These are phyloP conservation scores for Corvus hawaiiensis DNA, from an alignment of 2,113 vertebrate genomes.

Conservation along the genomic window DNA sequence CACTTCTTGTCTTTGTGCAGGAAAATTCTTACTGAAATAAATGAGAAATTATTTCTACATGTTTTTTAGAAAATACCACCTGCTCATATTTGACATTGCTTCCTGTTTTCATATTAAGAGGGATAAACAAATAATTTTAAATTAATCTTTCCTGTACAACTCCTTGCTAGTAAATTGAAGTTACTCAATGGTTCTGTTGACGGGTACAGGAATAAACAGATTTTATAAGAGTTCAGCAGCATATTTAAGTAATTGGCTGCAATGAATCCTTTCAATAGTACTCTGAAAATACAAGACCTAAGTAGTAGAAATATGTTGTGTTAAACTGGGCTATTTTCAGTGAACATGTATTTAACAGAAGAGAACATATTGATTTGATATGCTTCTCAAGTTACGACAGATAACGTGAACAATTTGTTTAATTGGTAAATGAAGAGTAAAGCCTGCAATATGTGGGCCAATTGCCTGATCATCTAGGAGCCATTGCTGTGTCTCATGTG, in stretches of 20 bases:
- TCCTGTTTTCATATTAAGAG: background rate
- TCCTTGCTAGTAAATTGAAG: background rate
- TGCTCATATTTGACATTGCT: background rate
- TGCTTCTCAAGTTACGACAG: background rate
- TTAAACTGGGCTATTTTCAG: background rate
- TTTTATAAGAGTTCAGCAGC: background rate
- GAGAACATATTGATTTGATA: background rate
- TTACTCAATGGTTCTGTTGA: background rate
- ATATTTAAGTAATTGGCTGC: background rate
- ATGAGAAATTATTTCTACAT: background rate
- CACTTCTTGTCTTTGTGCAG: background rate
- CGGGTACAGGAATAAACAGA: background rate
- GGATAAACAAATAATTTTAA: background rate
- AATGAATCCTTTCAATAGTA: background rate
- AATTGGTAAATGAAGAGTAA: conserved; percentile 1
- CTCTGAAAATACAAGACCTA: background rate
- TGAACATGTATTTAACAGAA: background rate
- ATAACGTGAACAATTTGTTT: background rate
- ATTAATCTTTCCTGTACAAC: background rate
- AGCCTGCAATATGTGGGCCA: background rate
- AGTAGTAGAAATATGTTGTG: background rate
- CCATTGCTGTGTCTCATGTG: background rate
- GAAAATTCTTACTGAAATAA: background rate
- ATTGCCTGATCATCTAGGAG: background rate
- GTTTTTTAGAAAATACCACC: background rate